Percentiles rank a stretch among this genome's conserved stretches.
These are phyloP conservation scores for Hydriomena furcata DNA, from an alignment of 2,888 invertebrate genomes.

Conservation along the genomic window DNA sequence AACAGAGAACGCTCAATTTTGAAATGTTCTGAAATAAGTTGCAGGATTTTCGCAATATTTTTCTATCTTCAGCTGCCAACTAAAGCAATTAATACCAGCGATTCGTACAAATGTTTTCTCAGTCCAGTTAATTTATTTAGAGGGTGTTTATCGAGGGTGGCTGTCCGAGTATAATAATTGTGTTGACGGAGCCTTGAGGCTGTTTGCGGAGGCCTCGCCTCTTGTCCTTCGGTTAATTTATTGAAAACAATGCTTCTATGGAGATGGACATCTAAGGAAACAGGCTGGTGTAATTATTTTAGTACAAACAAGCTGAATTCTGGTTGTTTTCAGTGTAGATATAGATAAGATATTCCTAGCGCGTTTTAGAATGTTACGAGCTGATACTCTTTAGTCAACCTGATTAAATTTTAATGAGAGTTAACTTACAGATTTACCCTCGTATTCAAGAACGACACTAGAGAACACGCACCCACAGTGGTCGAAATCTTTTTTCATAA, in stretches of 20 bases:
- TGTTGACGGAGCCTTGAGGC: constrained; percentile 76
- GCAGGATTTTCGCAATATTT: neutral
- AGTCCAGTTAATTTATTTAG: constrained; percentile 80
- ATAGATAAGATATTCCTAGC: too few relatives aligned
- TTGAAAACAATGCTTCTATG: constrained; percentile 74
- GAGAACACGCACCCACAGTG: too few relatives aligned
- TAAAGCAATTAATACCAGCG: constrained; percentile 34
- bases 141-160: constrained; percentile 77
- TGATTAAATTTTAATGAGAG: too few relatives aligned
- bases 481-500: too few relatives aligned
- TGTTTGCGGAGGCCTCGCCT: constrained; percentile 67
- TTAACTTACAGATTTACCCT: too few relatives aligned
- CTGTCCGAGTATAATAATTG: constrained; percentile 83
- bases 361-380: too few relatives aligned
- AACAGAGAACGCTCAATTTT: too few relatives aligned
- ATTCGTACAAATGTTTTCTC: constrained; percentile 48
- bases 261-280: constrained; percentile 35
- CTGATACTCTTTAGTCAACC: too few relatives aligned
- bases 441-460: too few relatives aligned
- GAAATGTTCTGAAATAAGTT: too few relatives aligned
- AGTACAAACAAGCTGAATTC: constrained; percentile 20
- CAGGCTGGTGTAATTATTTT: constrained; percentile 26
- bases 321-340: too few relatives aligned
- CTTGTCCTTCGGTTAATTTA: constrained; percentile 77
- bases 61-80: constrained; percentile 16